Base-by-base conservation (phyloP, 2,888 invertebrate species). In the Cantharis nigra region DNA sequence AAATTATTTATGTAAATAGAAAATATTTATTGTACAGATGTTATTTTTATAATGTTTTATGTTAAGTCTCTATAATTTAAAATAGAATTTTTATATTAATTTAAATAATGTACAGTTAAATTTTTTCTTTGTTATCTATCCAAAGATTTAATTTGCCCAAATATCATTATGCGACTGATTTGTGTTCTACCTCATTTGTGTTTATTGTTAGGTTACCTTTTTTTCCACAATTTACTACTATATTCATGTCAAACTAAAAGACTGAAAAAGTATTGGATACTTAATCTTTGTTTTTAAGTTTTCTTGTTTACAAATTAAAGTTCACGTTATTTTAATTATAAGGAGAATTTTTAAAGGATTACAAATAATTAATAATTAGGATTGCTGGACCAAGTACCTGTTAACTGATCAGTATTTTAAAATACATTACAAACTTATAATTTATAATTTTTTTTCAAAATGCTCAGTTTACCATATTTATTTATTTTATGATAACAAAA, bases 121-220 rank as follows among this genome's bases (percentile, higher is more conserved):
- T 71, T 65, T 49, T 49, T 23, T 69, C 20, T 77, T 72, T 73
- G 63, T 74, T 70, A 70, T 76, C 64, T 76, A 72, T 78, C 79
- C 79, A 79, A 79, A 79, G 79, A 79, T 71, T 49, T 75, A 64
- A 73, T 76, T 79, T 74, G 76, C 78, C 75, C 79, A 77, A 77
- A 76, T 75, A 82, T 76, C 79, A 82, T 85, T 84, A 87, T 85
- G 87, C 87, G 87, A 88, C 88, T 88, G 88, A 88, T 86, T 86
- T 87, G 81, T 84, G 85, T 88, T 87, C 88, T 88, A 88, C 88
- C 88, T 88, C 88, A 88, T 82, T 86, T 86, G 85, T 87, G 85
- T 85, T 86, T 83, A 83, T 82, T 85, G 83, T 84, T 86, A 86
- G 85, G 86, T 87, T 87, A 86, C 85, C 85, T 84, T 64, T 64